Evolutionary conservation across 2,888 invertebrate species (phyloP).

Genomic region (Eristalis arbustorum): DNA sequence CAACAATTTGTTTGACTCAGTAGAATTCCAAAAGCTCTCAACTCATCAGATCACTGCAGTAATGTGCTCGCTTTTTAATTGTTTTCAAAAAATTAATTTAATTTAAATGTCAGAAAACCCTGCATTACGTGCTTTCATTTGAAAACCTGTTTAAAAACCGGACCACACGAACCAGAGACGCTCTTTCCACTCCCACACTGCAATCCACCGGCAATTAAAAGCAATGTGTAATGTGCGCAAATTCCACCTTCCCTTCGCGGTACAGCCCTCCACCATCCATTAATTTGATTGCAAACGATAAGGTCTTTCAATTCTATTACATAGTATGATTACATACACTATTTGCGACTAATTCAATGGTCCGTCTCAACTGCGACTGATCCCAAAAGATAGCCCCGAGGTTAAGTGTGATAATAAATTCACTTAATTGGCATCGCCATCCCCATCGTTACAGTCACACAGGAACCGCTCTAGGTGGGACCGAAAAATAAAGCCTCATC

Average conservation of each 20-base stretch:
- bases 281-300: background rate
- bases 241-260: background rate
- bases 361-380: background rate
- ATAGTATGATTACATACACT: background rate
- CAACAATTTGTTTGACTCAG: too few species aligned
- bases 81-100: too few species aligned
- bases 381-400: background rate
- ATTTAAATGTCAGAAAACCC: too few species aligned
- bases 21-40: too few species aligned
- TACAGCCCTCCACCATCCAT: background rate
- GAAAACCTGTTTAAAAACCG: too few species aligned
- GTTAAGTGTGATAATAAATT: background rate
- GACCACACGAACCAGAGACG: too few species aligned
- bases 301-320: background rate
- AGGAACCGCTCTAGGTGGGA: background rate
- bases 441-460: background rate
- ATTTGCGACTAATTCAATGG: background rate
- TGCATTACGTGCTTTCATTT: too few species aligned
- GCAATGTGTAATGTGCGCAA: background rate
- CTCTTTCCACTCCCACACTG: background rate
- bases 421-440: background rate
- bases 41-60: too few species aligned
- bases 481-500: background rate
- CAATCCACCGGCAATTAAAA: background rate
- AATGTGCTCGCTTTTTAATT: too few species aligned